Evolutionary conservation across 2,888 invertebrate genomes (phyloP).

Genomic region (Leucania comma): DNA sequence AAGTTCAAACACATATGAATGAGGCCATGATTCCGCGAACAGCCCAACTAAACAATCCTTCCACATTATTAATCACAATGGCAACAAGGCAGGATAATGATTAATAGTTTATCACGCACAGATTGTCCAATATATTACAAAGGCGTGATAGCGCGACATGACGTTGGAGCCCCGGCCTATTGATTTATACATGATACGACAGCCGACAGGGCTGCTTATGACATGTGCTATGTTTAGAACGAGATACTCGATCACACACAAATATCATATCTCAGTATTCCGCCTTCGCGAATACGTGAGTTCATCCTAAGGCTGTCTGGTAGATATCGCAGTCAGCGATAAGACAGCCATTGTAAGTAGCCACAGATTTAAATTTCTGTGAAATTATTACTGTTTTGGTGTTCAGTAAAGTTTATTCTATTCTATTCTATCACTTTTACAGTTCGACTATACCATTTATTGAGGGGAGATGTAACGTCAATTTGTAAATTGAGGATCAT

Average conservation of each 20-base stretch:
- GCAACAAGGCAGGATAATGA: constrained; percentile 43
- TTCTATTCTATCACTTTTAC: not conserved
- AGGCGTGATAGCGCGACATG: constrained; percentile 47
- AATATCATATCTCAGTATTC: constrained; percentile 8
- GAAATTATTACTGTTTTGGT: too few species aligned
- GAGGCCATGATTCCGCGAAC: not conserved
- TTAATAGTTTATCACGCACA: constrained; percentile 60
- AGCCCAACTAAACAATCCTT: constrained; percentile 6
- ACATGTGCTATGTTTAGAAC: constrained; percentile 38
- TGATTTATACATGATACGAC: constrained; percentile 57
- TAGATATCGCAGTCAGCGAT: too few species aligned
- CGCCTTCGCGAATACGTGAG: not conserved
- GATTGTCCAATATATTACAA: constrained; percentile 45
- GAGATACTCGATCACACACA: not conserved
- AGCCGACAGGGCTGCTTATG: constrained; percentile 42
- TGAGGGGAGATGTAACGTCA: not conserved
- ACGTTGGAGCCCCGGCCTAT: constrained; percentile 46
- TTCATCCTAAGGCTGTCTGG: too few species aligned
- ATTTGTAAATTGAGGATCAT: not conserved
- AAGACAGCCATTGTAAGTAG: too few species aligned
- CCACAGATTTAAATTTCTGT: too few species aligned
- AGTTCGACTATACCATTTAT: not conserved
- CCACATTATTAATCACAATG: constrained; percentile 43
- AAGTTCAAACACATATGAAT: not conserved
- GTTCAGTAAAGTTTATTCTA: too few species aligned